These are phyloP conservation scores for Falco berigora DNA, from an alignment of 2,797 vertebrate genomes.

Conservation along the genomic window DNA sequence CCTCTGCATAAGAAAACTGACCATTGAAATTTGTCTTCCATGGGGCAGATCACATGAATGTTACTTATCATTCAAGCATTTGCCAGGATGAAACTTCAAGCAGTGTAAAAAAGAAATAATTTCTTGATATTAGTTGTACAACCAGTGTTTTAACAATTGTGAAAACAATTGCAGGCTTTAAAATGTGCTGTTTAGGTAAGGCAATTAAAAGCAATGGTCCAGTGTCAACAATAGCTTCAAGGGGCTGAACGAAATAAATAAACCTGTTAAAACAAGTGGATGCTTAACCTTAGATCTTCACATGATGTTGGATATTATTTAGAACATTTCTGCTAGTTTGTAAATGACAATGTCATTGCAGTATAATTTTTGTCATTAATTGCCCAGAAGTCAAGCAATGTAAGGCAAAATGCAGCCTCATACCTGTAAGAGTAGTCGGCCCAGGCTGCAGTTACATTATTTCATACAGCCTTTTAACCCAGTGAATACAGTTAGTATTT, in stretches of 20 bases:
- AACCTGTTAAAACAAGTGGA: constrained; percentile 20
- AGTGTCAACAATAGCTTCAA: constrained; percentile 5
- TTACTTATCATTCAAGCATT: not conserved
- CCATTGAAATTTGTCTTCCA: not conserved
- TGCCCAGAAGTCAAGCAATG: constrained; percentile 33
- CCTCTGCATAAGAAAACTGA: not conserved
- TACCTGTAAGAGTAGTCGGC: not conserved
- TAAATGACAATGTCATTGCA: constrained; percentile 15
- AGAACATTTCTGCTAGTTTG: not conserved
- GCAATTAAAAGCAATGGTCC: constrained; percentile 56
- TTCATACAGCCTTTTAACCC: not conserved
- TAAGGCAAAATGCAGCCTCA: not conserved
- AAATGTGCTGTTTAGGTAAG: constrained; percentile 47
- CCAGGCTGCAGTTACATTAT: not conserved
- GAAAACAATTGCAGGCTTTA: constrained; percentile 58
- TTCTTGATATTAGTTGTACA: constrained; percentile 19
- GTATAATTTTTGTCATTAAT: constrained; percentile 53
- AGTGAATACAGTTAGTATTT: not conserved
- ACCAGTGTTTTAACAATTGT: not conserved
- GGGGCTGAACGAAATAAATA: not conserved
- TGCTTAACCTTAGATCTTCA: constrained; percentile 33
- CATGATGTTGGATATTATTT: constrained; percentile 35
- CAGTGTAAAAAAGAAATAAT: not conserved
- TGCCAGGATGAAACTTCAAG: not conserved
- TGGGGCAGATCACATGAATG: not conserved